Evolutionary conservation across 2,113 vertebrate species (phyloP).

Genomic region (Agapornis roseicollis): DNA sequence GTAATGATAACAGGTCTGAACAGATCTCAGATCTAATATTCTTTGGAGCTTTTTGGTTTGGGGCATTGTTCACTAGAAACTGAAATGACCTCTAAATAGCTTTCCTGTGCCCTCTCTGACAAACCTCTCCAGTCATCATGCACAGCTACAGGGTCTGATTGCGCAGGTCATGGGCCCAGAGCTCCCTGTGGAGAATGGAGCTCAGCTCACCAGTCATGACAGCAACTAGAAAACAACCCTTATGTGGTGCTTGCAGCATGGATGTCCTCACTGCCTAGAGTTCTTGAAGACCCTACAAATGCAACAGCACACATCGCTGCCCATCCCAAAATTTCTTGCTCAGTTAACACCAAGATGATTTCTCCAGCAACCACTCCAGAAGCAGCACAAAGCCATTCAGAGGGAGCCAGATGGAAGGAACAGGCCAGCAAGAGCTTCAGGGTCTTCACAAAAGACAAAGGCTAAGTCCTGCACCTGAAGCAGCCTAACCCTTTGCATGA

Average conservation of each 20-base stretch:
- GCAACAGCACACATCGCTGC: not conserved
- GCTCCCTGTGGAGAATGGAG: fast-evolving
- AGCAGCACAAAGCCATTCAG: not conserved
- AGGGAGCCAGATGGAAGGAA: not conserved
- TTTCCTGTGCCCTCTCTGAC: not conserved
- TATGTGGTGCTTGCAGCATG: not conserved
- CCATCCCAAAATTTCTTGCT: not conserved
- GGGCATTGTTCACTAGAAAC: not conserved
- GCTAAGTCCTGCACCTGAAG: not conserved
- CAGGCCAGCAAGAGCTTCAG: not conserved
- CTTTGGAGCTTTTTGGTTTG: not conserved
- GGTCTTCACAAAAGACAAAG: not conserved
- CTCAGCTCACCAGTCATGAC: not conserved
- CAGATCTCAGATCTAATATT: not conserved
- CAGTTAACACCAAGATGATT: not conserved
- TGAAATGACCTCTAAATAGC: not conserved
- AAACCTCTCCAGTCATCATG: not conserved
- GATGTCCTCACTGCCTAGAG: not conserved
- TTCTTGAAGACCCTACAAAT: not conserved
- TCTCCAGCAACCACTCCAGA: not conserved
- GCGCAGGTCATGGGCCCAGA: not conserved
- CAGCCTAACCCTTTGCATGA: not conserved
- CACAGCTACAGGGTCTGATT: not conserved
- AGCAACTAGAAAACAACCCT: not conserved
- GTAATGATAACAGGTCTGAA: not conserved